Conservation (phyloP, 2,113 vertebrate genomes). For the Hepsetus odoe region DNA sequence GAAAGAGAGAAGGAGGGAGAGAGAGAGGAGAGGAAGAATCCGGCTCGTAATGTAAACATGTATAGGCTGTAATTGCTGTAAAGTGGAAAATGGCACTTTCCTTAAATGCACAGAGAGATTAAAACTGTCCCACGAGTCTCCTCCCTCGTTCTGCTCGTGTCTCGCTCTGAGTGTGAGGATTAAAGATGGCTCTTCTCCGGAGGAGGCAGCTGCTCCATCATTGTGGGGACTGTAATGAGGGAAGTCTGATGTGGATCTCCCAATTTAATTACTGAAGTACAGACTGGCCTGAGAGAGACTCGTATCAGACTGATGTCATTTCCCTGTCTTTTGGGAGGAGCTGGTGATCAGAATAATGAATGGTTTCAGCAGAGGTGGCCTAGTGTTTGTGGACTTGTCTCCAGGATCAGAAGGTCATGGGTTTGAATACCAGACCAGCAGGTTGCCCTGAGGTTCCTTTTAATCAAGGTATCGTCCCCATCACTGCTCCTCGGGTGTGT, state of each 20-base stretch:
- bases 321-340: slow-evolving; percentile 1
- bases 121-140: slow-evolving; percentile 16
- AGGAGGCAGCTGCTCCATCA: neutral
- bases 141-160: neutral
- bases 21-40: neutral
- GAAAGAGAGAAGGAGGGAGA: neutral
- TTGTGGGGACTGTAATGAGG: slow-evolving; percentile 37
- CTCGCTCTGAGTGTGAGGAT: neutral
- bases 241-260: slow-evolving; percentile 20
- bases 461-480: no score
- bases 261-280: slow-evolving; percentile 48
- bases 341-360: slow-evolving; percentile 14
- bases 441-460: no score
- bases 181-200: neutral
- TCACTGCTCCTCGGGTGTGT: no score
- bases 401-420: no score
- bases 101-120: slow-evolving; percentile 41
- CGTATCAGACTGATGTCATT: slow-evolving; percentile 23
- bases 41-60: slow-evolving; percentile 48
- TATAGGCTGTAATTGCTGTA: slow-evolving; percentile 44
- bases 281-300: slow-evolving; percentile 32
- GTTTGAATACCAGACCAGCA: no score
- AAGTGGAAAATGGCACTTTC: slow-evolving; percentile 24
- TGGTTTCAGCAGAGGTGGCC: neutral
- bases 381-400: neutral